Percentiles rank a stretch among this genome's conserved stretches.
phyloP scores from a whole-genome alignment of 2,113 vertebrate species.

The Syngnathus typhle region DNA sequence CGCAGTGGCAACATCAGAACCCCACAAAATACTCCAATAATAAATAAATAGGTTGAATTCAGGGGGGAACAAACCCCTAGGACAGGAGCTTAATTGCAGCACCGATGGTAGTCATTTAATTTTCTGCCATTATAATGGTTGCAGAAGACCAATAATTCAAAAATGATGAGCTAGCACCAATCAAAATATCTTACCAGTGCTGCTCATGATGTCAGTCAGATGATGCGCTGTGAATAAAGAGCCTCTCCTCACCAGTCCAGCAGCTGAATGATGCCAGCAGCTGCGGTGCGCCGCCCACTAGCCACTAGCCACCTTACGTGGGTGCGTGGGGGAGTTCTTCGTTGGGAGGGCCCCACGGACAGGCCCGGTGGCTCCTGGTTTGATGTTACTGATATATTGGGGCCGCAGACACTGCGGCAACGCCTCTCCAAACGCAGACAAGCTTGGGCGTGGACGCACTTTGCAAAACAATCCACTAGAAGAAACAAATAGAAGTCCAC shows the following conservation, averaged over 20 bases:
- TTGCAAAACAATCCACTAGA: neutral
- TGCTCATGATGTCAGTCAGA: slow-evolving; percentile 58
- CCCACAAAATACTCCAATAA: neutral
- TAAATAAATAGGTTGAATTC: neutral
- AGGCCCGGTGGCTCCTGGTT: neutral
- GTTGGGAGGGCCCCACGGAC: neutral
- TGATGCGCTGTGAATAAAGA: slow-evolving; percentile 45
- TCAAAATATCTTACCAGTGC: slow-evolving; percentile 50
- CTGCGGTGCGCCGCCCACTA: slow-evolving; percentile 19
- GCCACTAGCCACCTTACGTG: neutral
- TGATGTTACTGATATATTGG: neutral
- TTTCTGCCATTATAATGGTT: neutral
- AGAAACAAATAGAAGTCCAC: neutral
- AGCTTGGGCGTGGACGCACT: slow-evolving; percentile 1
- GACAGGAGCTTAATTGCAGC: neutral
- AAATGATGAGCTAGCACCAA: neutral
- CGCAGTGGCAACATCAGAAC: neutral
- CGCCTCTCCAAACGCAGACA: slow-evolving; percentile 4
- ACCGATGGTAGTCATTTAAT: neutral
- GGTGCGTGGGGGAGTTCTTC: neutral
- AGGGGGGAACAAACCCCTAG: neutral
- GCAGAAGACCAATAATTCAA: neutral
- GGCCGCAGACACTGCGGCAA: slow-evolving; percentile 8
- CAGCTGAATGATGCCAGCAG: slow-evolving; percentile 46
- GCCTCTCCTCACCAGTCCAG: slow-evolving; percentile 43